Base-by-base conservation (phyloP, 1,140 invertebrate species). In the Drosophila bocki region DNA sequence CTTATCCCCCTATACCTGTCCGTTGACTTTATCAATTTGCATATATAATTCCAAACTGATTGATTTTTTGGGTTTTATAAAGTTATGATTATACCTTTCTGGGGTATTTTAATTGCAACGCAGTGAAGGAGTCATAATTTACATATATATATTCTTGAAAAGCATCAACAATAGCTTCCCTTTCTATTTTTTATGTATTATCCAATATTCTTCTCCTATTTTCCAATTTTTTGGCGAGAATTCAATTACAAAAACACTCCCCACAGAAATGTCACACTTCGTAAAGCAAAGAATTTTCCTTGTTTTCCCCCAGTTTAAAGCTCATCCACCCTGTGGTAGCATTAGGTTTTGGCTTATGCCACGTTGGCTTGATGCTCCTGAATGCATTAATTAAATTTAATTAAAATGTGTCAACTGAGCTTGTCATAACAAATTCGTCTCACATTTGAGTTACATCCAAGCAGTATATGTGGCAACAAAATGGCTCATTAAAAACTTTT, bases 401-500 rank as follows among this genome's bases (percentile, higher is more conserved):
- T 88, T 88, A 88, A 88, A 88, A 88, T 87, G 84, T 88, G 84
- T 90, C 81, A 88, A 85, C 85, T 53, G 85, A 81, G 85, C 85
- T 85, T 90, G 85, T 88, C 85, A 84, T 81, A 88, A 88, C 85
- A 88, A 88, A 88, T 88, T 88, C 85, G 74, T 53, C 75, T 71
- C 80, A 54, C 81, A 78, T 77, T 64, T 68, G 57, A 75, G 64
- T 44, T 68, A 77, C 62, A 42, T 7, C 41, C 51, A 15, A 48
- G 45, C 35, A 0, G 33, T 33, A 33, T 33, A 33, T 33, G 39
- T 35, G 45, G 26, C 45, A 47, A 48, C 45, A 48, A 48, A 87
- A 88, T 85, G 84, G 85, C 85, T 88, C 85, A 90, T 88, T 88
- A 88, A 88, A 88, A 88, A 90, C 85, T 88, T 88, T 84, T 88